These are phyloP conservation scores for Narcine bancroftii DNA, from an alignment of 2,113 vertebrate species.

Conservation along the genomic window DNA sequence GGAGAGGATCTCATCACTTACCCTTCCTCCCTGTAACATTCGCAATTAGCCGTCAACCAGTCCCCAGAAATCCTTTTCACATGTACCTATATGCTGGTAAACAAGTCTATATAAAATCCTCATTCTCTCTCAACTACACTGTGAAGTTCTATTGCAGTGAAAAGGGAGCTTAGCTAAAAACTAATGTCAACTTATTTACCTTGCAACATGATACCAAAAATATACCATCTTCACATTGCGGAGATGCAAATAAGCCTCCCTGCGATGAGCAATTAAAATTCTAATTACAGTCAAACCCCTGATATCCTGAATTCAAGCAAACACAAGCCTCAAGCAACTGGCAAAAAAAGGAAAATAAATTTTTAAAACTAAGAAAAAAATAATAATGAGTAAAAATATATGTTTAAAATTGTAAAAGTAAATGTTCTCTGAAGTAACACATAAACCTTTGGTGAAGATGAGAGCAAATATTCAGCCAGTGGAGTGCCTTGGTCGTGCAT, in stretches of 20 bases:
- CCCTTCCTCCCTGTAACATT: not conserved
- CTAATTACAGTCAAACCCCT: too few relatives aligned
- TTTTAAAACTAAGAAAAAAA: too few relatives aligned
- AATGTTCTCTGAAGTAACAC: too few relatives aligned
- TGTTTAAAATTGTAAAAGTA: too few relatives aligned
- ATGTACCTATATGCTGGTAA: not conserved
- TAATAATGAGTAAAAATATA: too few relatives aligned
- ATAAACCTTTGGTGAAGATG: too few relatives aligned
- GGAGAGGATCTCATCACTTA: not conserved
- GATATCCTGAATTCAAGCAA: too few relatives aligned
- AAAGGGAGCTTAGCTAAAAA: not conserved
- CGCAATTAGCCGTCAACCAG: not conserved
- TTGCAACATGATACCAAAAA: not conserved
- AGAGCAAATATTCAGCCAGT: too few relatives aligned
- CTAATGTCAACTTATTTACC: not conserved
- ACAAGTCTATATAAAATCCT: not conserved
- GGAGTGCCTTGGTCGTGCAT: too few relatives aligned
- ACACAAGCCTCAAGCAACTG: too few relatives aligned
- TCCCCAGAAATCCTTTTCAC: not conserved
- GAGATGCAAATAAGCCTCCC: constrained; percentile 5
- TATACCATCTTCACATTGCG: not conserved
- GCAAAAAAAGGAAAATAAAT: too few relatives aligned
- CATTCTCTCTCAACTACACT: not conserved
- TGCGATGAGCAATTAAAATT: too few relatives aligned
- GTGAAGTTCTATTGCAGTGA: not conserved